Percentiles rank a stretch among this genome's conserved stretches.
These are phyloP conservation scores for Penaeus chinensis DNA, from an alignment of 1,140 invertebrate species.

Conservation along the genomic window DNA sequence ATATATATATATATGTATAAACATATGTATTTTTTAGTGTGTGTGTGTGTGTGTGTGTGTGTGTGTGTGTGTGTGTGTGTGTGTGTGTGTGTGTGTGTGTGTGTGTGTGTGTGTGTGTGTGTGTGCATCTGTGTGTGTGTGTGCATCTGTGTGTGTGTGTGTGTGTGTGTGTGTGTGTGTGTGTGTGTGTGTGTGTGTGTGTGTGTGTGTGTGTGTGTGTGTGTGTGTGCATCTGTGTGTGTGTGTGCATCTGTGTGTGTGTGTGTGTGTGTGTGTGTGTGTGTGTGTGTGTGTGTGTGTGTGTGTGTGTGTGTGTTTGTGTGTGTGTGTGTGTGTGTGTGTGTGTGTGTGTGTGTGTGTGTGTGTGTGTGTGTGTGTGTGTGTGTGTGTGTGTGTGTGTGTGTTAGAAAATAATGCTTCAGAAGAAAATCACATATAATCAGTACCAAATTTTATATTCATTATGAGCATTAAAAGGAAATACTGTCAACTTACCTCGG, in stretches of 20 bases:
- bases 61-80: not conserved
- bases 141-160: conserved; percentile 1
- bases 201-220: not conserved
- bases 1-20: too few species aligned
- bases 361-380: conserved; percentile 7
- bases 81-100: not conserved
- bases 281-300: not conserved
- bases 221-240: not conserved
- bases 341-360: not conserved
- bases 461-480: too few species aligned
- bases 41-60: not conserved
- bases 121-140: not conserved
- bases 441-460: too few species aligned
- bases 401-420: not conserved
- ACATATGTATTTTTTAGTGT: too few species aligned
- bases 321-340: not conserved
- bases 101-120: not conserved
- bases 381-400: not conserved
- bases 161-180: not conserved
- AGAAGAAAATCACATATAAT: not conserved
- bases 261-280: conserved; percentile 13
- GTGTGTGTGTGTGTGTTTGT: not conserved
- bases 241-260: not conserved
- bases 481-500: conserved; percentile 66
- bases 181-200: not conserved